Conservation (phyloP, 53 echinoderm and acorn worm species). For the Arbacia lixula region DNA sequence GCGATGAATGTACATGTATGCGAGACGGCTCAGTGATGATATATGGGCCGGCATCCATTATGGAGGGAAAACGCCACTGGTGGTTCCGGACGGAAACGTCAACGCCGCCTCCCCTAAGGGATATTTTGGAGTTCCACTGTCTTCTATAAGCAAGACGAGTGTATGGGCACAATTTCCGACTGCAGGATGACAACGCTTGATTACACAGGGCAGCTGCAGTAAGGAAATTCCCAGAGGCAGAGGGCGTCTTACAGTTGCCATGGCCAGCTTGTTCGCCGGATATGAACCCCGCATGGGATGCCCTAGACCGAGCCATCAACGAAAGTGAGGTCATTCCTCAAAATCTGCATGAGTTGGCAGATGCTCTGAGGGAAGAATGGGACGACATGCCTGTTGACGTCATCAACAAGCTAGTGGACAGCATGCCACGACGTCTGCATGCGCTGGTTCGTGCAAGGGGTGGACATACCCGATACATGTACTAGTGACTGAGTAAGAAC, state of each 20-base stretch:
- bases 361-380: background rate
- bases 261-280: constrained; percentile 4
- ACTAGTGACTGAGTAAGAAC: background rate
- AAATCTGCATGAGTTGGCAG: background rate
- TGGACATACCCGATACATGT: background rate
- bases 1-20: background rate
- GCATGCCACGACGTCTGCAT: background rate
- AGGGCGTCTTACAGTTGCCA: background rate
- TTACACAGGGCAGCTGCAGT: background rate
- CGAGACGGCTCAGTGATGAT: background rate
- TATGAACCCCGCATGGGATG: constrained; percentile 12
- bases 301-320: constrained; percentile 14
- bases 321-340: background rate
- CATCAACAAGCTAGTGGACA: background rate
- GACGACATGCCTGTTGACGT: background rate
- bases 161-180: no score
- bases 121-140: constrained; percentile 3
- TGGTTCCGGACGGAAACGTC: constrained; percentile 32
- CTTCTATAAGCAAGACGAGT: constrained; percentile 5
- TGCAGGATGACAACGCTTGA: no score
- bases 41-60: background rate
- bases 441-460: background rate
- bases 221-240: constrained; percentile 2
- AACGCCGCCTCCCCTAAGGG: constrained; percentile 10
- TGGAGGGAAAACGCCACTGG: constrained; percentile 13